Evolutionary conservation across 2,113 vertebrate species (phyloP).

Genomic region (Equus quagga): DNA sequence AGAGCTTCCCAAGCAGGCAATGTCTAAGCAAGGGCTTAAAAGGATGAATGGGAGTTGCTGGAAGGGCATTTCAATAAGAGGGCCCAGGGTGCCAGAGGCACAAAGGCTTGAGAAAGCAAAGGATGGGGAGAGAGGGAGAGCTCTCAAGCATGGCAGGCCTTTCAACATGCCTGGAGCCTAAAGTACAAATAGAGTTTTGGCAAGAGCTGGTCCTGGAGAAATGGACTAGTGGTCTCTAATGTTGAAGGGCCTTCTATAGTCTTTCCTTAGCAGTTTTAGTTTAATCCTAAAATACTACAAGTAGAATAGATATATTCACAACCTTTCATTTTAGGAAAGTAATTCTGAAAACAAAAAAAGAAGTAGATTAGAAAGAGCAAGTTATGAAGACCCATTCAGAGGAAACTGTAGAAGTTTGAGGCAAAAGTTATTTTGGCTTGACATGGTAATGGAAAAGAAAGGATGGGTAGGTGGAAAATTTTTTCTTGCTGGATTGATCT

Average conservation of each 20-base stretch:
- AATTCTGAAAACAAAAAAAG: conserved; percentile 9
- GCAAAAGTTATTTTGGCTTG: not conserved
- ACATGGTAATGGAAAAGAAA: not conserved
- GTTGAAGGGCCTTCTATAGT: not conserved
- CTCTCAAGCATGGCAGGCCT: not conserved
- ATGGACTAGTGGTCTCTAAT: not conserved
- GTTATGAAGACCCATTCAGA: not conserved
- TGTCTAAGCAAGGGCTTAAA: not conserved
- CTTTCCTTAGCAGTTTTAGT: not conserved
- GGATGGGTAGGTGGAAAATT: not conserved
- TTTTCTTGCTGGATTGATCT: not conserved
- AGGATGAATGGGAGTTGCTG: not conserved
- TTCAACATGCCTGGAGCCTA: not conserved
- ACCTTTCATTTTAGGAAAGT: not conserved
- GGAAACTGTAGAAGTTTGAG: not conserved
- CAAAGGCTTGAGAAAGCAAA: not conserved
- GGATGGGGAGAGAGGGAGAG: not conserved
- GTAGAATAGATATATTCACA: not conserved
- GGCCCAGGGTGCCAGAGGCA: not conserved
- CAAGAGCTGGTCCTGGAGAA: not conserved
- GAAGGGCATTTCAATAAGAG: not conserved
- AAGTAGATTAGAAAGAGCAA: not conserved
- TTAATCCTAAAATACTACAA: not conserved
- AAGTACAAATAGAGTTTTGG: not conserved
- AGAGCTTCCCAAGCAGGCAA: not conserved